Conservation (phyloP, 30 jellyfish, hydroid and myxozoan genomes). For the Turritopsis dohrnii region DNA sequence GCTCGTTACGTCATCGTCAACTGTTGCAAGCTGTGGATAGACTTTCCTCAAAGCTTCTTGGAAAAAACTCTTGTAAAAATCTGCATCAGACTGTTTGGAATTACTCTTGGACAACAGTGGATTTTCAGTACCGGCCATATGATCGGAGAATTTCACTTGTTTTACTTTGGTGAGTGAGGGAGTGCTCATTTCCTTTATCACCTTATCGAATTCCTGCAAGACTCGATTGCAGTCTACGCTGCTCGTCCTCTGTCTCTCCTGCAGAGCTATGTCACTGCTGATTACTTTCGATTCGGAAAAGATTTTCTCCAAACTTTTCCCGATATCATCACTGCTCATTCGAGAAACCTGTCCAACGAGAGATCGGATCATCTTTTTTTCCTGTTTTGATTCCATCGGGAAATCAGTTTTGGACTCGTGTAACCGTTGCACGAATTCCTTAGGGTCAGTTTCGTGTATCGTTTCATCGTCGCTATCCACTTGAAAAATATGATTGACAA, state of each 20-base stretch:
- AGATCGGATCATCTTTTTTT: neutral
- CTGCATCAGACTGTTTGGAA: neutral
- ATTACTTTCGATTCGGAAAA: neutral
- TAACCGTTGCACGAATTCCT: neutral
- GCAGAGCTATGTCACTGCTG: conserved; percentile 2
- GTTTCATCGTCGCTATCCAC: neutral
- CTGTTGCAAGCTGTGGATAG: neutral
- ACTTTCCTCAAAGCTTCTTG: neutral
- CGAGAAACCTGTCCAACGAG: neutral
- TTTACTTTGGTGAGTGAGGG: neutral
- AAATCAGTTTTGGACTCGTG: neutral
- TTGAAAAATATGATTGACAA: neutral
- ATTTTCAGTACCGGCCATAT: neutral
- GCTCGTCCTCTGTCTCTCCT: neutral
- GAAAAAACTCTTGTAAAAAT: neutral
- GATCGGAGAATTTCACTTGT: conserved; percentile 7
- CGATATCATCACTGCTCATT: neutral
- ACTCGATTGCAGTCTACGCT: neutral
- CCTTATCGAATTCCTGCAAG: neutral
- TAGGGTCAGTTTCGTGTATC: neutral
- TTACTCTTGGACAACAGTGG: neutral
- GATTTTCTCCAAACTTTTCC: neutral
- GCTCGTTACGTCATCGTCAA: neutral
- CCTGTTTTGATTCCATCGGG: neutral
- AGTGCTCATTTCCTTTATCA: neutral